Conservation (phyloP, 1,140 invertebrate genomes). For the Wiebesia pumilae region DNA sequence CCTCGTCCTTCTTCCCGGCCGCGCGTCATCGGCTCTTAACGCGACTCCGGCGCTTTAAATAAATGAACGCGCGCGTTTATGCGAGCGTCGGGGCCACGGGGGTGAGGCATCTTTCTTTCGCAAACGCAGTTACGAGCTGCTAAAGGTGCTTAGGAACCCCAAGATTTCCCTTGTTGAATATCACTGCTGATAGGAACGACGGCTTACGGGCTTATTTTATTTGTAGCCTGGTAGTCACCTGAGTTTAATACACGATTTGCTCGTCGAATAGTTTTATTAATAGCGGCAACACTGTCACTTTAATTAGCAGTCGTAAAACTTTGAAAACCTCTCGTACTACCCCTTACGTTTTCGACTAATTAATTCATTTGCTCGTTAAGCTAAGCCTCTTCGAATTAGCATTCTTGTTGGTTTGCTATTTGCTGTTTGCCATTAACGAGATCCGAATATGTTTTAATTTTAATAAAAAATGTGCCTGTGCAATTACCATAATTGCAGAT, state of each 20-base stretch:
- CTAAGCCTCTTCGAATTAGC: not conserved
- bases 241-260: no score
- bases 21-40: not conserved
- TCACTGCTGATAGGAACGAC: not conserved
- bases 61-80: not conserved
- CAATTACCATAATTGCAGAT: not conserved
- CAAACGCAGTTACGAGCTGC: not conserved
- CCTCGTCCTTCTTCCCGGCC: not conserved
- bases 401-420: not conserved
- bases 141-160: not conserved
- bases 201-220: no score
- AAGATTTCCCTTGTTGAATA: not conserved
- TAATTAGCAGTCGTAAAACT: not conserved
- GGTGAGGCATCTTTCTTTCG: not conserved
- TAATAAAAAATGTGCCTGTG: not conserved
- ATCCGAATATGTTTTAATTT: not conserved
- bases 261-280: not conserved
- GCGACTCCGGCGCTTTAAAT: conserved; percentile 5
- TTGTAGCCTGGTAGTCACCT: no score
- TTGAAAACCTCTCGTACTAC: not conserved
- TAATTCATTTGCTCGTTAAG: not conserved
- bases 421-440: not conserved
- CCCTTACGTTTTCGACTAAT: not conserved
- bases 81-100: not conserved
- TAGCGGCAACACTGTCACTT: not conserved